Conservation (phyloP, 2,797 vertebrate species). For the Gymnoscopelus microlampas region DNA sequence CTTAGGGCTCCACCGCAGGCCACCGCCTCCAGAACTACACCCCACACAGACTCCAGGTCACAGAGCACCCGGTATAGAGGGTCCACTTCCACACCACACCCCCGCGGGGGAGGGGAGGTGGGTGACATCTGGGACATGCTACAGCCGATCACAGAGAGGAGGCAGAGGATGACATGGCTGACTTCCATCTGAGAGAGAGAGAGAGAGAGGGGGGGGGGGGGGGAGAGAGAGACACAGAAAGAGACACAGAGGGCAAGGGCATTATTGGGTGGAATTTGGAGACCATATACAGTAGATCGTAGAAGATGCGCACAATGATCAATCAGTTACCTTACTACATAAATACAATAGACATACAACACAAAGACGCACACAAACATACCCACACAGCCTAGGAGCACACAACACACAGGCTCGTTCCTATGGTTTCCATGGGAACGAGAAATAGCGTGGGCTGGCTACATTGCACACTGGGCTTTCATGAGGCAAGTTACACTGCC, state of each 20-base stretch:
- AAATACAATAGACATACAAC: slow-evolving; percentile 1
- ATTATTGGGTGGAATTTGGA: slow-evolving; percentile 22
- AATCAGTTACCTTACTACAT: no score
- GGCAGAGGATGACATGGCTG: slow-evolving; percentile 78
- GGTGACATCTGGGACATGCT: slow-evolving; percentile 86
- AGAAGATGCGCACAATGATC: no score
- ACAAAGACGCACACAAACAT: slow-evolving; percentile 7
- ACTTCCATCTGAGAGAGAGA: slow-evolving; percentile 75
- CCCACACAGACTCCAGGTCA: slow-evolving; percentile 96
- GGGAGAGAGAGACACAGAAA: slow-evolving; percentile 11
- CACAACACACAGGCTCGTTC: slow-evolving; percentile 67
- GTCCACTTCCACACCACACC: slow-evolving; percentile 89
- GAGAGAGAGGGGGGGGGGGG: slow-evolving; percentile 31
- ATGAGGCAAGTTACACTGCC: slow-evolving; percentile 67
- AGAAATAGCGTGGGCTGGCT: slow-evolving; percentile 81
- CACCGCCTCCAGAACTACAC: slow-evolving; percentile 93
- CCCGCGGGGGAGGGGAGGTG: slow-evolving; percentile 85
- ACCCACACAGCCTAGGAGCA: slow-evolving; percentile 5
- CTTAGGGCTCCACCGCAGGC: slow-evolving; percentile 89
- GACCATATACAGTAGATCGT: no score
- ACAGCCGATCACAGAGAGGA: slow-evolving; percentile 84
- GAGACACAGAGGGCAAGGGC: neutral
- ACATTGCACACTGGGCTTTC: slow-evolving; percentile 75
- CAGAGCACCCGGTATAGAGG: slow-evolving; percentile 91
- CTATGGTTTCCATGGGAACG: slow-evolving; percentile 81